Evolutionary conservation across 1,140 invertebrate species (phyloP).

Genomic region (Phenacoccus solenopsis): DNA sequence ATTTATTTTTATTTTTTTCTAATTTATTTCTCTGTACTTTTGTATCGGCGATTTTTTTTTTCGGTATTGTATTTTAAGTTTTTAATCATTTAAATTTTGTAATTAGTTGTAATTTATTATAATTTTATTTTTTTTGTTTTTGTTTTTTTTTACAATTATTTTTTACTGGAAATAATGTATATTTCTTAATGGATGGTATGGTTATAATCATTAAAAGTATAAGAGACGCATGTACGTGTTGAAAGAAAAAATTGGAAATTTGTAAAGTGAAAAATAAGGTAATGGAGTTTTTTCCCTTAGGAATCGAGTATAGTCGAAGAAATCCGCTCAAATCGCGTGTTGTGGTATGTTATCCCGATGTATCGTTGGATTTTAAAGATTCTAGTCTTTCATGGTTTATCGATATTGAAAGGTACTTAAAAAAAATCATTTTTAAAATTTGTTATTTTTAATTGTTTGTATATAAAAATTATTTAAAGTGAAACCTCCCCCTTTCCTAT

Average conservation of each 20-base stretch:
- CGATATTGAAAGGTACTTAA: neutral
- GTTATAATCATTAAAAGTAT: neutral
- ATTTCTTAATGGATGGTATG: neutral
- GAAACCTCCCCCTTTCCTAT: too few relatives aligned
- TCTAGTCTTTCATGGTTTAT: neutral
- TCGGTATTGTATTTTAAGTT: neutral
- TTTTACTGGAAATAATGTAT: neutral
- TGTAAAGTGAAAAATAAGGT: too few relatives aligned
- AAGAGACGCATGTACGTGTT: too few relatives aligned
- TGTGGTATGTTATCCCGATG: neutral
- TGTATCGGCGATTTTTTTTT: neutral
- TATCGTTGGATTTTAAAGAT: neutral
- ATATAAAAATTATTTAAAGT: neutral
- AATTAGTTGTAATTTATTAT: conserved; percentile 4
- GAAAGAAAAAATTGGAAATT: neutral
- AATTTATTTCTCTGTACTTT: neutral
- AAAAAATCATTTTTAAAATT: neutral
- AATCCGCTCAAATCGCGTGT: too few relatives aligned
- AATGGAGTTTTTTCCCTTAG: too few relatives aligned
- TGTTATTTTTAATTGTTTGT: neutral
- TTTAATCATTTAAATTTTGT: neutral
- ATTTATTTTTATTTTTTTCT: neutral
- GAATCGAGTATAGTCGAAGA: too few relatives aligned
- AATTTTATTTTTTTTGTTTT: neutral
- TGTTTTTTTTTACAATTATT: neutral